Evolutionary conservation across 2,888 invertebrate species (phyloP).

Genomic region (Pachymerium ferrugineum): DNA sequence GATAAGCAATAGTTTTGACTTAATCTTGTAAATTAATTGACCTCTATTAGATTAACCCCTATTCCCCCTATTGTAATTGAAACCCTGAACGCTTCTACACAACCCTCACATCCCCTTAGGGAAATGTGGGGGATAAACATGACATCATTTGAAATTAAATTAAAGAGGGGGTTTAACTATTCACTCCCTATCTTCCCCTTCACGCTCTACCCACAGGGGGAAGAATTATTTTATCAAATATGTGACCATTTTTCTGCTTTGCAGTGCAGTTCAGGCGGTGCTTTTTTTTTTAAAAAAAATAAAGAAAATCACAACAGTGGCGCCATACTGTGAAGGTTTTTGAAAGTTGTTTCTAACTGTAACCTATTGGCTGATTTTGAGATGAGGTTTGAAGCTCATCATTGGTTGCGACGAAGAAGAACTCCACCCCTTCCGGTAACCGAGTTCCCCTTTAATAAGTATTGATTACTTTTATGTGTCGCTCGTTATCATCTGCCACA

Average conservation of each 20-base stretch:
- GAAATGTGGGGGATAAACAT: constrained; percentile 19
- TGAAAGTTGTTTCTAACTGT: background rate
- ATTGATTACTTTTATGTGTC: constrained; percentile 12
- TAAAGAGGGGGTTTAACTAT: constrained; percentile 1
- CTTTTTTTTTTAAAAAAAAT: background rate
- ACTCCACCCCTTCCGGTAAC: background rate
- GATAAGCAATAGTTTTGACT: background rate
- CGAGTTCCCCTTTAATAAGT: background rate
- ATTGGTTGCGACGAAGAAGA: constrained; percentile 5
- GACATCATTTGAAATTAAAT: constrained; percentile 5
- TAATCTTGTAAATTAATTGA: background rate
- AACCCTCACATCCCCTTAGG: background rate
- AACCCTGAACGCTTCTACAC: background rate
- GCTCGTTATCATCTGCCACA: background rate
- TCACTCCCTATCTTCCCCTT: no score
- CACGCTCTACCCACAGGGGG: no score
- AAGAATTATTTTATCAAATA: background rate
- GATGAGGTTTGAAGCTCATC: constrained; percentile 1
- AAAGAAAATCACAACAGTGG: background rate
- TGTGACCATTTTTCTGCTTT: background rate
- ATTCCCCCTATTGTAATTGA: background rate
- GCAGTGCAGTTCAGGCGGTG: constrained; percentile 17
- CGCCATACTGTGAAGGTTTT: background rate
- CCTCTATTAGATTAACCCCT: background rate
- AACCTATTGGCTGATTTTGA: background rate